A percentile compares a stretch with the other conserved stretches of the same genome.
phyloP scores from a whole-genome alignment of 2,113 vertebrate genomes.

The Nicator chloris region DNA sequence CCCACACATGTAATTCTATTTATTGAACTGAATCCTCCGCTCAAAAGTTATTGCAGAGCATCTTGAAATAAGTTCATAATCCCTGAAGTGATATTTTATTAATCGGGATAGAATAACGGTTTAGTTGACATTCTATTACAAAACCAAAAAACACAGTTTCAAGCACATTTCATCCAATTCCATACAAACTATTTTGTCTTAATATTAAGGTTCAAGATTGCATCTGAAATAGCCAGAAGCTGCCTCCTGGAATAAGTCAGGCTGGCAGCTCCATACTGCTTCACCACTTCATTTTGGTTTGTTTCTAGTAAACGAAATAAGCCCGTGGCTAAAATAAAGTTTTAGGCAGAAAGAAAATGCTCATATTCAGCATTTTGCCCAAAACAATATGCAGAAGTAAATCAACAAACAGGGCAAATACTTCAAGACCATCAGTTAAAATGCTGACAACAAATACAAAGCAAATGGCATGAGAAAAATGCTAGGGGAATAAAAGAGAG shows the following conservation, averaged over 20 bases:
- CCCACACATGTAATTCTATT: neutral
- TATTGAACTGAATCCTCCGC: slow-evolving; percentile 14
- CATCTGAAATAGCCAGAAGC: neutral
- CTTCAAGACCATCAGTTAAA: slow-evolving; percentile 16
- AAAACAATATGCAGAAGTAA: slow-evolving; percentile 55
- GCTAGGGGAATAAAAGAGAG: neutral
- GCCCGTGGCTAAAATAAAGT: slow-evolving; percentile 31
- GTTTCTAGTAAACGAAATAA: slow-evolving; percentile 34
- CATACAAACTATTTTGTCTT: neutral
- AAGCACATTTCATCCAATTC: neutral
- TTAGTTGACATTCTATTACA: neutral
- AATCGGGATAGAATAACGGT: neutral
- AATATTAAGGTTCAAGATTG: neutral
- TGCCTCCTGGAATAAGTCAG: neutral
- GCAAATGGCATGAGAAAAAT: neutral
- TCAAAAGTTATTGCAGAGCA: neutral
- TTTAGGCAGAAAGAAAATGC: neutral
- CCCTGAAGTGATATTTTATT: neutral
- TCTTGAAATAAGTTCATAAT: neutral
- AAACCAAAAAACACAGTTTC: neutral
- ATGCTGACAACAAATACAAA: neutral
- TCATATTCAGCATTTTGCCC: slow-evolving; percentile 26
- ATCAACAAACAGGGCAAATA: slow-evolving; percentile 26
- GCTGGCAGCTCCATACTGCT: neutral
- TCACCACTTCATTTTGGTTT: slow-evolving; percentile 9